These are phyloP conservation scores for Drosophila dunni DNA, from an alignment of 1,140 invertebrate species.

Conservation along the genomic window DNA sequence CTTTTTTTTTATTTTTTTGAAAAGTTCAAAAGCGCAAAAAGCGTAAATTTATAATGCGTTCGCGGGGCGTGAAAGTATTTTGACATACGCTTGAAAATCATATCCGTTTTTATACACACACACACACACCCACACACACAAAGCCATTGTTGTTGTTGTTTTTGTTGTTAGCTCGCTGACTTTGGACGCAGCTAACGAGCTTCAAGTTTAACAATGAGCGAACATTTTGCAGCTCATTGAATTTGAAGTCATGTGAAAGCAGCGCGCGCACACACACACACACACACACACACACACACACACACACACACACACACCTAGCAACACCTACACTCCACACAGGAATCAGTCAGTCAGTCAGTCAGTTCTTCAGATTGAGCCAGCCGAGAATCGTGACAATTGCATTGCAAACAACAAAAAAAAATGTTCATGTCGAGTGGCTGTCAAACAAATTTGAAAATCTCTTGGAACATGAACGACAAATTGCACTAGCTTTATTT, in stretches of 20 bases:
- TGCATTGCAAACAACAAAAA: constrained; percentile 24
- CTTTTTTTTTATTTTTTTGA: constrained; percentile 31
- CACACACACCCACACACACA: neutral
- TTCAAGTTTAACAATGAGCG: constrained; percentile 79
- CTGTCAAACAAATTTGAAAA: constrained; percentile 41
- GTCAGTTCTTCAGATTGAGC: constrained; percentile 8
- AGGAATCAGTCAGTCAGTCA: constrained; percentile 13
- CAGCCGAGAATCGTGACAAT: constrained; percentile 25
- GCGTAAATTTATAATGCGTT: constrained; percentile 77
- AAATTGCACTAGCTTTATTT: constrained; percentile 27
- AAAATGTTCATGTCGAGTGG: constrained; percentile 27
- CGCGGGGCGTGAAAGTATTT: constrained; percentile 72
- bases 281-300: constrained; percentile 11
- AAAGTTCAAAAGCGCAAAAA: constrained; percentile 77
- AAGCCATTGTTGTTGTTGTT: constrained; percentile 1
- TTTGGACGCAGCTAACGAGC: constrained; percentile 69
- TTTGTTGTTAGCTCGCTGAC: constrained; percentile 42
- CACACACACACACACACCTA: constrained; percentile 4
- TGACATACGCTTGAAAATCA: constrained; percentile 57
- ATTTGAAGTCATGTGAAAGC: constrained; percentile 81
- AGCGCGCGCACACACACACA: constrained; percentile 23
- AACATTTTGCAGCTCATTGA: constrained; percentile 82
- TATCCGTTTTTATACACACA: constrained; percentile 42
- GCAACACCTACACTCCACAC: neutral
- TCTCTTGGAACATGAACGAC: constrained; percentile 19